Evolutionary conservation across 2,113 vertebrate genomes (phyloP), one percentile per base, ranked within the genome.

Genomic region (Grus americana): DNA sequence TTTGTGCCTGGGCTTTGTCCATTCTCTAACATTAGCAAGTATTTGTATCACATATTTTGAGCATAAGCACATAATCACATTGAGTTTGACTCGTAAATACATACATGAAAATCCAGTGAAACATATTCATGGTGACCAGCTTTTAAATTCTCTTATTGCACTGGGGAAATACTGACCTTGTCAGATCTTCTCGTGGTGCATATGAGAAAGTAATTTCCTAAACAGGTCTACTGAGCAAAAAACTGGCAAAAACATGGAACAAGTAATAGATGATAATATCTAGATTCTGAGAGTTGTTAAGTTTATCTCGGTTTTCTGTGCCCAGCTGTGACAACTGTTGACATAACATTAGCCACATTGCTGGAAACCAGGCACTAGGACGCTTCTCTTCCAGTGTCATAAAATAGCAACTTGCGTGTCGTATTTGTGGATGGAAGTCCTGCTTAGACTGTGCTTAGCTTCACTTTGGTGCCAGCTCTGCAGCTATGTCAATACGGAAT

Each of bases 391-490:
- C 15, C 36, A n/a, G 22, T 79, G 17, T 73, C n/a, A 76, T 20
- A 42, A 59, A 82, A 76, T 10, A 74, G 24, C 1, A 3, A 89
- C 12, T 24, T 36, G 11, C 2, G 1, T 44, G 29, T 47, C 4
- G 0, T 26, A 5, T 67, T 78, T 62, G 74, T 29, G 42, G 26
- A 3, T 54, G 27, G 12, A 71, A 73, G 32, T 65, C 44, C 65
- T 58, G 22, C 52, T 75, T 75, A 36, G 15, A 23, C 13, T 38
- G 17, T 59, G 23, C 75, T 92, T 76, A 46, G 19, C 42, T 93
- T 90, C 52, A 34, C 50, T 91, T 88, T 93, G 58, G 16, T 78
- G 86, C 13, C 15, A 92, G 29, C 24, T 92, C 36, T 86, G 49
- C 50, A 65, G 57, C 52, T 94, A 86, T 71, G 79, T 82, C 44